Percentiles rank a stretch among this genome's conserved stretches.
phyloP scores from a whole-genome alignment of 2,797 vertebrate genomes.

The Coranthus polyacanthus region DNA sequence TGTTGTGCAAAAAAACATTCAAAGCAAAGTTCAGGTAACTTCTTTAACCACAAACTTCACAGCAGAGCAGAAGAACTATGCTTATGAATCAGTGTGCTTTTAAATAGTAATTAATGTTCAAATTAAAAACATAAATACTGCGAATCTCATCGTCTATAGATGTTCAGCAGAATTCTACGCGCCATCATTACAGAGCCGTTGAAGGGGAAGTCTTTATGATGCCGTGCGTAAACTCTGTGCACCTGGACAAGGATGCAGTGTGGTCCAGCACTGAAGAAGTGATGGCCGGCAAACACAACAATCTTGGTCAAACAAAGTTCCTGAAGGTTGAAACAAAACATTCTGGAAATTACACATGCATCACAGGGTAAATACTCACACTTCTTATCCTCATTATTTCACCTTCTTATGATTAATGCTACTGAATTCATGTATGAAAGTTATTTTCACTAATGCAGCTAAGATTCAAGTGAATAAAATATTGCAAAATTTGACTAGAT shows the following conservation, averaged over 20 bases:
- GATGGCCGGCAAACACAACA: constrained; percentile 1
- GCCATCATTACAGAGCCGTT: constrained; percentile 63
- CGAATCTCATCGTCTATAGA: constrained; percentile 28
- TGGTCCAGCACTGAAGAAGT: constrained; percentile 32
- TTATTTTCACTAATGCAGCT: no score
- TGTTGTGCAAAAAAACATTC: constrained; percentile 38
- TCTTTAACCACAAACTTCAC: not conserved
- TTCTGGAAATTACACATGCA: constrained; percentile 68
- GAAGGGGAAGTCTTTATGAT: constrained; percentile 71
- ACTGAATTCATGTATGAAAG: no score
- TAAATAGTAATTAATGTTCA: not conserved
- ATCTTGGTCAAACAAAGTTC: constrained; percentile 41
- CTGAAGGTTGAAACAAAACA: constrained; percentile 36
- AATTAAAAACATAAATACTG: constrained; percentile 1
- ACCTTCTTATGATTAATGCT: no score
- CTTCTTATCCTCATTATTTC: not conserved
- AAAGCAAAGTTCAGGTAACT: constrained; percentile 50
- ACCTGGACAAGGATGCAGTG: no score
- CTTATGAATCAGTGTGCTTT: not conserved
- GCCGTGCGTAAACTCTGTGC: constrained; percentile 38
- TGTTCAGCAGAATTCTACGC: not conserved
- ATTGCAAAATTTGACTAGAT: no score
- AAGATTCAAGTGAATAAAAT: no score
- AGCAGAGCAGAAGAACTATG: not conserved
- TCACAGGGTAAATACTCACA: constrained; percentile 53